These are phyloP conservation scores for Hyposoter dolosus DNA, from an alignment of 2,888 invertebrate genomes.

Conservation along the genomic window DNA sequence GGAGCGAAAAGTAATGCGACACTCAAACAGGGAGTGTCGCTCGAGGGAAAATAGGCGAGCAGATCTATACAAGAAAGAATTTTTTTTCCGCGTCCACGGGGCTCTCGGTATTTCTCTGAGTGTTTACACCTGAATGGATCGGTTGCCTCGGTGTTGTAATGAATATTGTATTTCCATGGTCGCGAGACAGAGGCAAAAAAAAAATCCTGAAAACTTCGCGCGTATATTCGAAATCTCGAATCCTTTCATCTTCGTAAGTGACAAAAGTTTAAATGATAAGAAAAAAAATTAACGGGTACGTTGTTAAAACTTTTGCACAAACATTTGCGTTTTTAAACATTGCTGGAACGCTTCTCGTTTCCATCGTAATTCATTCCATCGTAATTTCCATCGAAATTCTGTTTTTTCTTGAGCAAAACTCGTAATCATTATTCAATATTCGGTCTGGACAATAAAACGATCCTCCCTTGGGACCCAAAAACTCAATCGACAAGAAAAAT, in stretches of 20 bases:
- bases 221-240: background rate
- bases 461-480: too few species aligned
- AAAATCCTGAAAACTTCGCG: background rate
- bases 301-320: too few species aligned
- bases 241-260: constrained; percentile 3
- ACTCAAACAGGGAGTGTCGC: constrained; percentile 11
- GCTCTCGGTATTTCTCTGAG: constrained; percentile 56
- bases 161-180: constrained; percentile 43
- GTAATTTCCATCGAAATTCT: too few species aligned
- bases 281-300: background rate
- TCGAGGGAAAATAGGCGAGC: constrained; percentile 3
- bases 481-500: too few species aligned
- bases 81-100: constrained; percentile 13
- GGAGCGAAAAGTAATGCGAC: constrained; percentile 49
- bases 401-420: too few species aligned
- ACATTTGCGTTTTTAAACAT: too few species aligned
- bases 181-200: constrained; percentile 10
- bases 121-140: constrained; percentile 53
- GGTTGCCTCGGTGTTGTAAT: constrained; percentile 22
- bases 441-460: too few species aligned
- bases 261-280: constrained; percentile 13
- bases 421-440: too few species aligned
- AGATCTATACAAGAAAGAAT: constrained; percentile 10
- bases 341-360: too few species aligned
- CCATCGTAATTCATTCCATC: too few species aligned